Evolutionary conservation across 2,113 vertebrate genomes (phyloP), one percentile per base, ranked within the genome.

Genomic region (Nanorana parkeri): DNA sequence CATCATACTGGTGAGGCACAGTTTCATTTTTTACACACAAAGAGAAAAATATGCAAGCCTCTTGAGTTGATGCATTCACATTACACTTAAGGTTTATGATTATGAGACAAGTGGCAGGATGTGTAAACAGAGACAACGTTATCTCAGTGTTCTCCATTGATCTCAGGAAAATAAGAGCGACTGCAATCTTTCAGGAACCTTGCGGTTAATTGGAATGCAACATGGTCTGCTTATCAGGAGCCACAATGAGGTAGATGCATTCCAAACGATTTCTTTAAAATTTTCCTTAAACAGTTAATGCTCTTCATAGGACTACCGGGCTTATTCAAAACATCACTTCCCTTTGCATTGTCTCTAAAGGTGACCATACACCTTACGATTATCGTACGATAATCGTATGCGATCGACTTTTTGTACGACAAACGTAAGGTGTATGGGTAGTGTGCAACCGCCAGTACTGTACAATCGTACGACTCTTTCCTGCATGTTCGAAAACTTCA

Each of bases 101-200:
- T 74, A 58, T 32, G 56, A 74, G 56, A 58, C 17, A 36, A 29
- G 54, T 36, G 20, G 54, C 29, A 32, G 71, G 20, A 32, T 60
- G 58, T 60, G 5, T 56, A 74, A 74, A 74, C 71, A 60, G 13
- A 74, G 71, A 17, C 21, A 28, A 23, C 51, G 60, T 60, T 58
- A 32, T 19, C 26, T 32, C 20, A 4, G 1, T 32, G 10, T 63
- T 60, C 54, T 74, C 26, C 56, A 28, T 29, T 36, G 71, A 58
- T 74, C 28, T 15, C 55, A 58, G 16, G 54, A 73, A 74, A 32
- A 36, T 58, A 32, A 26, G 4, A 36, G 10, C 3, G 10, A 60
- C 58, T 58, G n/a, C 2, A 29, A 5, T 29, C 54, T n/a, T 32
- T 11, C 13, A n/a, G 69, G 52, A 73, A 56, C 17, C 55, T n/a